These are phyloP conservation scores for Crocuta crocuta DNA, from an alignment of 2,113 vertebrate genomes.

Conservation along the genomic window DNA sequence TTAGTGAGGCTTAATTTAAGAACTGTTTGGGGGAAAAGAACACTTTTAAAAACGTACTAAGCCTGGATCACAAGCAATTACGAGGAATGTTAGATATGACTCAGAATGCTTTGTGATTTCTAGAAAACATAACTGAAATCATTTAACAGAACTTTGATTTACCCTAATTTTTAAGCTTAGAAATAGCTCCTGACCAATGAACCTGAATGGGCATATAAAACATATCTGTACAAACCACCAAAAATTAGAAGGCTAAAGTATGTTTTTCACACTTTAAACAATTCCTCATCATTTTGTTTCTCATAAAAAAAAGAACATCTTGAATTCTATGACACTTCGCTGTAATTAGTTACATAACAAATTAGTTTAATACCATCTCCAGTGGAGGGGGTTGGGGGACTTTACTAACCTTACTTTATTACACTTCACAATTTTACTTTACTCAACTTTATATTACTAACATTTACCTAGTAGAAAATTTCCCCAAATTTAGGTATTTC, in stretches of 20 bases:
- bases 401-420: not conserved
- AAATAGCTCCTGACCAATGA: conserved; percentile 18
- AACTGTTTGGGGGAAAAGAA: not conserved
- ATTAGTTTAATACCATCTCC: conserved; percentile 1
- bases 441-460: not conserved
- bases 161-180: conserved; percentile 34
- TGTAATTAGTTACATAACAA: not conserved
- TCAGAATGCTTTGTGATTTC: conserved; percentile 10
- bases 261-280: not conserved
- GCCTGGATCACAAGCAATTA: not conserved
- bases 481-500: not conserved
- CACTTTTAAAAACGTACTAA: conserved; percentile 29
- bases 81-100: conserved; percentile 1
- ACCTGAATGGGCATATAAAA: conserved; percentile 26
- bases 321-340: conserved; percentile 28
- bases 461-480: not conserved
- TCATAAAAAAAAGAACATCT: not conserved
- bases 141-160: not conserved
- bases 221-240: not conserved
- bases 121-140: conserved; percentile 6
- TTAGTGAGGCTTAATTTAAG: conserved; percentile 32
- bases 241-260: conserved; percentile 15
- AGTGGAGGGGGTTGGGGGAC: not conserved
- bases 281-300: not conserved
- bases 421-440: not conserved